phyloP scores from a whole-genome alignment of 2,888 invertebrate genomes.

The Euproctis similis region DNA sequence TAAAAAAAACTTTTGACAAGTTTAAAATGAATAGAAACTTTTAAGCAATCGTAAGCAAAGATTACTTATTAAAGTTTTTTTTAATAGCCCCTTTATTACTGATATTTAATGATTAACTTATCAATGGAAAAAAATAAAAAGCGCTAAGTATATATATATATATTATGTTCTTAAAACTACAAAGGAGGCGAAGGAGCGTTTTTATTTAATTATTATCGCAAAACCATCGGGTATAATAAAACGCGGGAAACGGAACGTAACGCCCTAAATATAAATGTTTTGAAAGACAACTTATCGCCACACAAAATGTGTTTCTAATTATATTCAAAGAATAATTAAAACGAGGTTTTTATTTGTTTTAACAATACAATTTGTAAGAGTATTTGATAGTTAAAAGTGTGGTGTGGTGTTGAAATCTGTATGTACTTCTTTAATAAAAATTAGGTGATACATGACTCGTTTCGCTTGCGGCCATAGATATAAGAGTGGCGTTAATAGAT shows the following conservation, averaged over 20 bases:
- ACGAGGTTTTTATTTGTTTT: conserved; percentile 1
- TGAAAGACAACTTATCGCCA: conserved; percentile 47
- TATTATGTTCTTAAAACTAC: conserved; percentile 13
- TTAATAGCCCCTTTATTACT: conserved; percentile 1
- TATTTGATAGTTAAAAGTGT: not conserved
- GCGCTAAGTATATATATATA: too few species aligned
- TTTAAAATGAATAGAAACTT: too few species aligned
- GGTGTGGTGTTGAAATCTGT: not conserved
- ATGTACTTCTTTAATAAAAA: too few species aligned
- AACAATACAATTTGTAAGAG: not conserved
- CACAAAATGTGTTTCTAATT: conserved; percentile 12
- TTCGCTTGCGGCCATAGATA: too few species aligned
- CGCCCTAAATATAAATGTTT: conserved; percentile 60
- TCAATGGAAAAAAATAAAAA: conserved; percentile 6
- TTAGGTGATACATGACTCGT: too few species aligned
- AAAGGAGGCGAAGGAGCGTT: conserved; percentile 8
- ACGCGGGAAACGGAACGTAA: conserved; percentile 46
- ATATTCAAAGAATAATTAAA: conserved; percentile 8
- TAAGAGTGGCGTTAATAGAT: too few species aligned
- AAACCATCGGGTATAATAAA: conserved; percentile 32
- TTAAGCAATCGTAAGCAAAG: too few species aligned
- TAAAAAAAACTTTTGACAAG: too few species aligned
- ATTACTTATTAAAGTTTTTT: conserved; percentile 1
- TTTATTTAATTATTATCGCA: conserved; percentile 29
- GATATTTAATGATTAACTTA: conserved; percentile 1